phyloP scores from a whole-genome alignment of 2,888 invertebrate genomes.

The Thelaira solivaga region DNA sequence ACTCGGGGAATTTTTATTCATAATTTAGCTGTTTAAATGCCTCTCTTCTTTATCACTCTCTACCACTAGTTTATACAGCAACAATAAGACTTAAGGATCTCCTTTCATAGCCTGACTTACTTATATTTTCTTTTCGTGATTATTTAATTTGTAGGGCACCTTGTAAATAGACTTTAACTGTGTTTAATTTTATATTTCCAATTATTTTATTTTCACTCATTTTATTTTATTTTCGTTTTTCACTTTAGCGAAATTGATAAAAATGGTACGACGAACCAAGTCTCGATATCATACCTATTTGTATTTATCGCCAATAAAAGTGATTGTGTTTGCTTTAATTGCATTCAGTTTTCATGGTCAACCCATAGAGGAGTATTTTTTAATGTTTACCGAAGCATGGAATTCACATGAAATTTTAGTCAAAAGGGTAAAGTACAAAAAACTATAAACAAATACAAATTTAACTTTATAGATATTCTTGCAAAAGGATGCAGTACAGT shows the following conservation, averaged over 20 bases:
- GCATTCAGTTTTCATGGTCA: constrained; percentile 79
- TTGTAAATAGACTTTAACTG: not conserved
- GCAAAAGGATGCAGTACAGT: not conserved
- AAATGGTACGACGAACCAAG: constrained; percentile 79
- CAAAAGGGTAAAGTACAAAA: constrained; percentile 78
- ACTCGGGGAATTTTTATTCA: no score
- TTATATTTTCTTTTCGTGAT: no score
- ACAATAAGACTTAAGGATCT: no score
- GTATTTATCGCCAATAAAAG: constrained; percentile 86
- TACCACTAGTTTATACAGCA: no score
- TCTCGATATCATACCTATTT: constrained; percentile 86
- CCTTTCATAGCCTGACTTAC: no score
- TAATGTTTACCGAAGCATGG: constrained; percentile 78
- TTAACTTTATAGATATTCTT: not conserved
- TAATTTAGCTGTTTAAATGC: no score
- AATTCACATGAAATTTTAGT: constrained; percentile 78
- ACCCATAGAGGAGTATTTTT: constrained; percentile 76
- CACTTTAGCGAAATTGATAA: constrained; percentile 70
- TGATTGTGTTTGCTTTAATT: constrained; percentile 83
- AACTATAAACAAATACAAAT: not conserved
- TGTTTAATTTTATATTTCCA: not conserved
- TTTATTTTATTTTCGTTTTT: not conserved
- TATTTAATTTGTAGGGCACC: no score
- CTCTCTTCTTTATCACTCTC: no score
- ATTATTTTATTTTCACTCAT: not conserved